These are phyloP conservation scores for Lasioglossum pauxillum DNA, from an alignment of 2,888 invertebrate genomes.

Conservation along the genomic window DNA sequence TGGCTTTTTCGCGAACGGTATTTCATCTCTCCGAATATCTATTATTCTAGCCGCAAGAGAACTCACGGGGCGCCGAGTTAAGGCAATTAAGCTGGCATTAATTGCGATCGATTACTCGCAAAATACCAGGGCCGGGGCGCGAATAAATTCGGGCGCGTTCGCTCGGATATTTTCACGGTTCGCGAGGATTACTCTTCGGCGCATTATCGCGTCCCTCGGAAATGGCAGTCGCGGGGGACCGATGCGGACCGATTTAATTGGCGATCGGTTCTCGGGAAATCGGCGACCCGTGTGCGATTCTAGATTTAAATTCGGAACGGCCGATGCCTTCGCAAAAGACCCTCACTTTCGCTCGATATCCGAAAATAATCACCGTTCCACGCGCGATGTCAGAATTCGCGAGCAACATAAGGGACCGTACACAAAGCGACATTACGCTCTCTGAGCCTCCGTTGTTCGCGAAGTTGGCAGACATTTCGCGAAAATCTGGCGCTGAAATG, in stretches of 20 bases:
- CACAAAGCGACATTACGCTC: not conserved
- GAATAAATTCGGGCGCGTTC: not conserved
- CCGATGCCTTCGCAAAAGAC: not conserved
- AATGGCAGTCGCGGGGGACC: not conserved
- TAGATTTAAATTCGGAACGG: slow-evolving; percentile 13
- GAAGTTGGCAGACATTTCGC: not conserved
- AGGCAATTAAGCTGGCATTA: not conserved
- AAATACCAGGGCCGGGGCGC: not conserved
- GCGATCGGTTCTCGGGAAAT: slow-evolving; percentile 19
- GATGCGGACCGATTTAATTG: slow-evolving; percentile 34
- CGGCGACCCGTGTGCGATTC: slow-evolving; percentile 34
- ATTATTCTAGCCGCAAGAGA: not conserved
- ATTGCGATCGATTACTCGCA: slow-evolving; percentile 1
- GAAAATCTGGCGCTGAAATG: not conserved
- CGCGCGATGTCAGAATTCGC: not conserved
- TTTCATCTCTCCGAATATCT: not conserved
- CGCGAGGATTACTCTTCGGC: not conserved
- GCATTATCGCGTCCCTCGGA: not conserved
- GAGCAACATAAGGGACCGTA: not conserved
- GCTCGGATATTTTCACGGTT: slow-evolving; percentile 3
- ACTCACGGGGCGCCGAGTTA: not conserved
- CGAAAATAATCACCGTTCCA: slow-evolving; percentile 33
- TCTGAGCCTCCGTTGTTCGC: not conserved
- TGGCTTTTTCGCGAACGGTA: not conserved
- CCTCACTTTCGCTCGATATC: slow-evolving; percentile 28